Evolutionary conservation across 35 echinoderm and acorn worm genomes (phyloP).

Genomic region (Hemicentrotus pulcherrimus): DNA sequence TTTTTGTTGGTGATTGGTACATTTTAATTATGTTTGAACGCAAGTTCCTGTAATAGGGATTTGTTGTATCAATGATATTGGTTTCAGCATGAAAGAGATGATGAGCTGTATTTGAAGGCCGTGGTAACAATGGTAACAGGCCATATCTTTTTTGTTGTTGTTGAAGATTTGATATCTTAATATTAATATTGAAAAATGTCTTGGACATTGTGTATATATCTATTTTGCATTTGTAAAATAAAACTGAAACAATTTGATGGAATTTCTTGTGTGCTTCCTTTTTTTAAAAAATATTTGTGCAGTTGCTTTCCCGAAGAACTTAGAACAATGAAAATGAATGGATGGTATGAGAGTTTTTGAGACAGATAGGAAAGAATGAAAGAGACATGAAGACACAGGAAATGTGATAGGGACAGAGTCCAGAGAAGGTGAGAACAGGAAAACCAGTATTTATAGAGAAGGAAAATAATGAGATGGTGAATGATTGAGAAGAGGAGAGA

Average conservation of each 20-base stretch:
- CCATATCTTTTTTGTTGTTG: background rate
- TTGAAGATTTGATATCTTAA: background rate
- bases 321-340: too few relatives aligned
- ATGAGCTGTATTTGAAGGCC: too few relatives aligned
- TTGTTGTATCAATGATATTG: too few relatives aligned
- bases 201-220: background rate
- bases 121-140: background rate
- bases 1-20: too few relatives aligned
- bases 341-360: too few relatives aligned
- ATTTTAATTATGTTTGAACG: too few relatives aligned
- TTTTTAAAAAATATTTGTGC: background rate
- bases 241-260: background rate
- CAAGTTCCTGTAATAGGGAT: too few relatives aligned
- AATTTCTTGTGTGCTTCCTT: background rate
- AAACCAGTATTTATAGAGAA: background rate
- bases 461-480: background rate
- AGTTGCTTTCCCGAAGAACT: background rate
- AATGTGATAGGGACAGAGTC: background rate
- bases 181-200: background rate
- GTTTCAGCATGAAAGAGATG: too few relatives aligned
- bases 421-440: background rate
- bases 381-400: background rate
- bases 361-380: background rate
- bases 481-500: background rate
- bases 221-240: conserved; percentile 20